Percentiles rank a stretch among this genome's conserved stretches.
phyloP scores from a whole-genome alignment of 2,888 invertebrate genomes.

The Leuctra nigra region DNA sequence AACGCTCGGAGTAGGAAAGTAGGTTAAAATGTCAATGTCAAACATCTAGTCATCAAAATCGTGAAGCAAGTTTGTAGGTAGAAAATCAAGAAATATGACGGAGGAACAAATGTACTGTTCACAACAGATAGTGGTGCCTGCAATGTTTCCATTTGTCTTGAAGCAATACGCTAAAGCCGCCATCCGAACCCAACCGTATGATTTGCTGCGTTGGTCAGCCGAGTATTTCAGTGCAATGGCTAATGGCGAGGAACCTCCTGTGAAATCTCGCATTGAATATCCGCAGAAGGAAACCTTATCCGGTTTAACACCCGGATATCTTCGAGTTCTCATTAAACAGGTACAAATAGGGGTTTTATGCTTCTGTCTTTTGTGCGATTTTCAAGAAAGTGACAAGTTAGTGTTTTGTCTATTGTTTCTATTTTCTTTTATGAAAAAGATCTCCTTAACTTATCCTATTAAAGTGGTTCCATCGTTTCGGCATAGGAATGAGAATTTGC shows the following conservation, averaged over 20 bases:
- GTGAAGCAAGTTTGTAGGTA: no score
- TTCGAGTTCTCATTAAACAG: slow-evolving; percentile 71
- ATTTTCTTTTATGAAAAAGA: no score
- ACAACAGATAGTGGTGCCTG: slow-evolving; percentile 77
- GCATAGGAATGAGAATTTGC: no score
- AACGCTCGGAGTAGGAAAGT: no score
- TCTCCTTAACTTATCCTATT: no score
- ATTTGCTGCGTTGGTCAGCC: slow-evolving; percentile 77
- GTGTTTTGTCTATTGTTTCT: no score
- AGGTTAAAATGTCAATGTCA: no score
- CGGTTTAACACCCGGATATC: slow-evolving; percentile 71
- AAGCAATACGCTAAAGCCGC: slow-evolving; percentile 88
- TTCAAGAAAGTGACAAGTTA: no score
- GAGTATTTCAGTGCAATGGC: slow-evolving; percentile 75
- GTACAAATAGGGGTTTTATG: slow-evolving; percentile 40
- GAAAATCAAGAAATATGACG: no score
- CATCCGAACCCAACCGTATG: slow-evolving; percentile 82
- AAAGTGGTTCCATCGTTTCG: no score
- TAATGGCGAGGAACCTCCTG: slow-evolving; percentile 70
- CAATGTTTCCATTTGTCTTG: slow-evolving; percentile 72
- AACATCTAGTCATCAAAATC: no score
- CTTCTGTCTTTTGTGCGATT: no score
- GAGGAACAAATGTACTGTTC: slow-evolving; percentile 71
- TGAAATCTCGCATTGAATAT: slow-evolving; percentile 69
- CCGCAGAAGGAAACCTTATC: slow-evolving; percentile 61